Evolutionary conservation across 2,797 vertebrate species (phyloP), one percentile per base, ranked within the genome.

Genomic region (Alfaro cultratus): DNA sequence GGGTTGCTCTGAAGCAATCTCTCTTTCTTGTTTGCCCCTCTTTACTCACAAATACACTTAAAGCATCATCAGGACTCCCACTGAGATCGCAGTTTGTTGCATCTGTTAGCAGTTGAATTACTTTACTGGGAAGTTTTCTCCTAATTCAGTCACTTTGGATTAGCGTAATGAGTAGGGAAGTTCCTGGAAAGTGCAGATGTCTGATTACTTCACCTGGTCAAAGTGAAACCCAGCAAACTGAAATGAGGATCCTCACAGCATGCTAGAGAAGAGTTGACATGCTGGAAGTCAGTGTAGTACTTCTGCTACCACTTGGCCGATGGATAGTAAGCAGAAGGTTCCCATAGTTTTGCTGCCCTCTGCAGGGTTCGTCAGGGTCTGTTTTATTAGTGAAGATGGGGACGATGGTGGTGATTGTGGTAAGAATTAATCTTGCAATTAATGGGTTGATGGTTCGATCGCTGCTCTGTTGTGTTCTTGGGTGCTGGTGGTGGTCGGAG

Each of bases 1-100:
- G 83, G 89, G 94, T 82, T 49, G 0, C 62, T 88, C 82, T 88
- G 80, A 87, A 89, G 86, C 57, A 49, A 82, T 77, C 53, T 73
- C 31, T 68, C 67, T 83, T 81, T 87, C 73, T 82, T 73, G 41
- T 82, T 82, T 76, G 46, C 26, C 49, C 51, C 64, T 36, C 60
- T 51, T 46, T 12, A 15, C 39, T 70, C 21, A 60, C 57, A 77
- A 39, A 23, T 55, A 76, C 36, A 76, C 73, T 76, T 73, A 29
- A 77, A 81, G 64, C 41, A 36, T 29, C 70, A 49, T 23, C 73
- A 29, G 4, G 46, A 74, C 13, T 55, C n/a, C 71, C 34, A 39
- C 51, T 23, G 10, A 76, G 67, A 73, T 73, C 71, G 21, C 47
- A 74, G 60, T 77, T 49, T 67, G 23, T 47, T 23, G 71, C 78